These are phyloP conservation scores for Notamacropus eugenii DNA, from an alignment of 2,797 vertebrate species.

Conservation along the genomic window DNA sequence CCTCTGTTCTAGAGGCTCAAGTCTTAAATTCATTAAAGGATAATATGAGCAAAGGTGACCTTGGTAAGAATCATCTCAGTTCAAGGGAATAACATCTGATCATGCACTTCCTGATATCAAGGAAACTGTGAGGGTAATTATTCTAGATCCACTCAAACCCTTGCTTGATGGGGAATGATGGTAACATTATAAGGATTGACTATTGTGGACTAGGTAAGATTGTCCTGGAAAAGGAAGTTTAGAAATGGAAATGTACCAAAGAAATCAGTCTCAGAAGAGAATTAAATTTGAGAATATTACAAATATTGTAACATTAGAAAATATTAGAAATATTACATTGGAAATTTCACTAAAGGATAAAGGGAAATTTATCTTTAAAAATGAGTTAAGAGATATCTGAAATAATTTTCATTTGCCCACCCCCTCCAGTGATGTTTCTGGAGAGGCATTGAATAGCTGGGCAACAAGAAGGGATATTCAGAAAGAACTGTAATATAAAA, in stretches of 20 bases:
- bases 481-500: not conserved
- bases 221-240: not conserved
- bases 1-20: not conserved
- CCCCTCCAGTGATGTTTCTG: not conserved
- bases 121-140: not conserved
- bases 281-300: not conserved
- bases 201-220: not conserved
- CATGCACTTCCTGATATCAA: not conserved
- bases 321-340: not conserved
- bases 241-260: not conserved
- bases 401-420: not conserved
- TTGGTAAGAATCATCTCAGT: not conserved
- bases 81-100: not conserved
- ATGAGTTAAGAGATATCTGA: not conserved
- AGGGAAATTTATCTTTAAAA: not conserved
- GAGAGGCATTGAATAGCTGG: not conserved
- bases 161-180: not conserved
- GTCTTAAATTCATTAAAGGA: not conserved
- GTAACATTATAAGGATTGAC: not conserved
- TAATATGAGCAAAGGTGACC: not conserved
- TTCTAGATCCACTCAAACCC: not conserved
- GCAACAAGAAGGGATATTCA: not conserved
- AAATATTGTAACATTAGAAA: not conserved
- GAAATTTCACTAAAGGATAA: not conserved
- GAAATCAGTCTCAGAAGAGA: not conserved